These are phyloP conservation scores for Parapsyche elsis DNA, from an alignment of 1,140 invertebrate genomes.

Conservation along the genomic window DNA sequence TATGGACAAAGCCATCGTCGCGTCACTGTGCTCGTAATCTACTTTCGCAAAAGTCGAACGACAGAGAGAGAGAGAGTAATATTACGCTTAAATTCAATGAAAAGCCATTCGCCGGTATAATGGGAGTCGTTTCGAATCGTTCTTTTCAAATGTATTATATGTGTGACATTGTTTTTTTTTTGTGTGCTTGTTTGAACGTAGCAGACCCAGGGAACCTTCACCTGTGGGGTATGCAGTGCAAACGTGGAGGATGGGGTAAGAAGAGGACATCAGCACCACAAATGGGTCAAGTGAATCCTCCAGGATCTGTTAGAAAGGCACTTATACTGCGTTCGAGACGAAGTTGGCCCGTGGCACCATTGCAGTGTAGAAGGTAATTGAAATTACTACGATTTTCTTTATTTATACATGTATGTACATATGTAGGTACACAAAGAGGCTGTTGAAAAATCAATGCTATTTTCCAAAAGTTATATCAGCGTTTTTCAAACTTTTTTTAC, in stretches of 20 bases:
- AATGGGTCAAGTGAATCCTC: conserved; percentile 68
- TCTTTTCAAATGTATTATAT: background rate
- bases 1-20: background rate
- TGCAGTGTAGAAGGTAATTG: conserved; percentile 73
- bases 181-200: conserved; percentile 34
- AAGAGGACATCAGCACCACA: conserved; percentile 75
- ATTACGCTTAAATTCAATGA: background rate
- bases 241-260: conserved; percentile 67
- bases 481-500: no score
- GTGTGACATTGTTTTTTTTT: background rate
- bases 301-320: conserved; percentile 68
- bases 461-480: no score
- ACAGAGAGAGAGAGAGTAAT: background rate
- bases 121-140: background rate
- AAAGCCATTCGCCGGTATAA: background rate
- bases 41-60: background rate
- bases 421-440: no score
- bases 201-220: conserved; percentile 59
- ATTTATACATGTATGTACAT: no score
- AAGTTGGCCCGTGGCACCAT: conserved; percentile 75
- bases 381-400: no score
- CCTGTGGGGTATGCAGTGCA: conserved; percentile 65
- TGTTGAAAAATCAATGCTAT: no score
- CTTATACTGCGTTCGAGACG: conserved; percentile 73
- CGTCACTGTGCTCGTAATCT: background rate